These are phyloP conservation scores for Platalea minor DNA, from an alignment of 2,797 vertebrate species.

Conservation along the genomic window DNA sequence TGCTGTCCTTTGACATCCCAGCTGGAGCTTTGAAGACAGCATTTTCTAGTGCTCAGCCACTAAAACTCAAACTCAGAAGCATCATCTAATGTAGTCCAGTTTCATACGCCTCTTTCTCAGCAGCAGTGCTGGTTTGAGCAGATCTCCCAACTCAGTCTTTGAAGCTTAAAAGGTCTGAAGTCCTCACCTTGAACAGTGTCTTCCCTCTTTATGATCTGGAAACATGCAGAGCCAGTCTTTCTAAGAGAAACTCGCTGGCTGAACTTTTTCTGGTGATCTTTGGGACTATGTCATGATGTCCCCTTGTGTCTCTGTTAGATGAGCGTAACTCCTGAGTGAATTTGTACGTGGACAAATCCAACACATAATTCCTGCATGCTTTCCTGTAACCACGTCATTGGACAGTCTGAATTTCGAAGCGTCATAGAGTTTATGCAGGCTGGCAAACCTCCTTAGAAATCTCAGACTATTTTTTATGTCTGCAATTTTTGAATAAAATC, in stretches of 20 bases:
- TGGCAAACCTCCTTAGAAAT: neutral
- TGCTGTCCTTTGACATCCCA: neutral
- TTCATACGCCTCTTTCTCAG: neutral
- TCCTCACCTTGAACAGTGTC: neutral
- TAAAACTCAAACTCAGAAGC: neutral
- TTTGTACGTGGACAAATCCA: neutral
- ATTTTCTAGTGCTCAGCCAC: neutral
- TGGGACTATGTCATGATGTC: neutral
- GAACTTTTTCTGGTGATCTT: neutral
- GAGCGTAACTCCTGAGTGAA: neutral
- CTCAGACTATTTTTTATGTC: neutral
- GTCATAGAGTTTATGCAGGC: neutral
- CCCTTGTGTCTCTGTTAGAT: neutral
- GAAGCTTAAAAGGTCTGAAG: neutral
- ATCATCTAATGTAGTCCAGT: neutral
- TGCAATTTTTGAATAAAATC: neutral
- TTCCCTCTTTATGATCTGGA: neutral
- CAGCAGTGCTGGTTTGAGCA: neutral
- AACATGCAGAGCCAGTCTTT: neutral
- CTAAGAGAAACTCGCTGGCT: neutral
- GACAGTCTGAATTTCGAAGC: neutral
- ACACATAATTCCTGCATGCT: neutral
- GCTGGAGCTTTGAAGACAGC: neutral
- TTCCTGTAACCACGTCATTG: neutral
- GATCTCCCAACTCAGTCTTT: neutral